Evolutionary conservation across 1,140 invertebrate genomes (phyloP).

Genomic region (Drosophila grimshawi): DNA sequence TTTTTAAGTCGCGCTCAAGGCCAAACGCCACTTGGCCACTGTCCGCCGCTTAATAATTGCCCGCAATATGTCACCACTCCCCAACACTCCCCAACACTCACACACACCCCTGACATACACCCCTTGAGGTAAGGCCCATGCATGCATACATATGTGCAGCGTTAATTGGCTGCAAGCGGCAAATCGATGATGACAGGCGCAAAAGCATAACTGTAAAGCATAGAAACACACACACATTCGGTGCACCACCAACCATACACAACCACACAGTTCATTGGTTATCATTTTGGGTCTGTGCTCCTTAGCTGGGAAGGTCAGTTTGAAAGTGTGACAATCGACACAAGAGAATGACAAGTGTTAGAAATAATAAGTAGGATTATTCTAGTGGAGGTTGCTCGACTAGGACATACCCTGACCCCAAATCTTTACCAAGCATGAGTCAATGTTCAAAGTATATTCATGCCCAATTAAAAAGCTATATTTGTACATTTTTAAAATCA

Average conservation of each 20-base stretch:
- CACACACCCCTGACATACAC: neutral
- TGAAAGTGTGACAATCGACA: conserved; percentile 14
- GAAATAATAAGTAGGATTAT: no score
- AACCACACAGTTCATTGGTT: conserved; percentile 20
- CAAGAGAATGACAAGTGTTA: neutral
- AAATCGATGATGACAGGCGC: conserved; percentile 43
- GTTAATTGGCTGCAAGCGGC: conserved; percentile 39
- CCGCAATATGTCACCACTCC: conserved; percentile 26
- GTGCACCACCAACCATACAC: no score
- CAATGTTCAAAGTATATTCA: no score
- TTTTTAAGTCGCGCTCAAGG: conserved; percentile 69
- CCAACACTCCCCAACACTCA: neutral
- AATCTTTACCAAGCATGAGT: no score
- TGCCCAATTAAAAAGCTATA: no score
- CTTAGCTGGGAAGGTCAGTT: conserved; percentile 17
- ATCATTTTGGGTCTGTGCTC: neutral
- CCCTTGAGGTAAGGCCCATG: neutral
- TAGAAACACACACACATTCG: neutral
- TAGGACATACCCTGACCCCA: no score
- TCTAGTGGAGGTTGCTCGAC: no score
- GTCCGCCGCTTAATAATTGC: conserved; percentile 49
- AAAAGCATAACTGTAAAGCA: conserved; percentile 36
- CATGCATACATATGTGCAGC: conserved; percentile 25
- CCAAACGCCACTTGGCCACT: conserved; percentile 13
- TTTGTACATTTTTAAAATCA: no score